These are phyloP conservation scores for Xylocampa areola DNA, from an alignment of 2,888 invertebrate species.

Conservation along the genomic window DNA sequence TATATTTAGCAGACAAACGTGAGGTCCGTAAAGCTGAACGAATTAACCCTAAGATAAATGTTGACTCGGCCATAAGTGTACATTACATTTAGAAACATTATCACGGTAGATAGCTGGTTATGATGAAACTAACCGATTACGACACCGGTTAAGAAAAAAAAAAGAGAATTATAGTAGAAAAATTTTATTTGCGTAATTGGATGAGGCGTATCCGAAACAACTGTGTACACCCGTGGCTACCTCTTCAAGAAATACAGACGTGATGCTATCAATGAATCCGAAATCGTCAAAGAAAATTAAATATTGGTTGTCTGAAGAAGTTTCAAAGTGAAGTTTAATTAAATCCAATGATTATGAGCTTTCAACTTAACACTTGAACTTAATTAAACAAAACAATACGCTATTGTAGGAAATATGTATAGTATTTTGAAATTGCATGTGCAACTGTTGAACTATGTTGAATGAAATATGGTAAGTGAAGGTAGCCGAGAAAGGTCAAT, in stretches of 20 bases:
- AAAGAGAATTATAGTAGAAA: background rate
- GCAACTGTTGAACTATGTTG: constrained; percentile 13
- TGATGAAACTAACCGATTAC: background rate
- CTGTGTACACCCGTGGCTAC: too few species aligned
- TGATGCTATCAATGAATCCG: too few species aligned
- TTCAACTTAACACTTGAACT: constrained; percentile 1
- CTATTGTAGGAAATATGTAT: background rate
- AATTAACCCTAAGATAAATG: constrained; percentile 23
- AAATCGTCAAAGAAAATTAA: too few species aligned
- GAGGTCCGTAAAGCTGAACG: background rate
- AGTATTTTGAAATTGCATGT: constrained; percentile 14
- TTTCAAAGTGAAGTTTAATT: too few species aligned
- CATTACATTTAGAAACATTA: constrained; percentile 1
- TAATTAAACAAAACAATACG: constrained; percentile 1
- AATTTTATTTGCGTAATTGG: background rate
- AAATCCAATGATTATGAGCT: background rate
- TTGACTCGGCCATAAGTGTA: constrained; percentile 3
- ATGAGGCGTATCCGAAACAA: background rate
- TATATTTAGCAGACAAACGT: constrained; percentile 7
- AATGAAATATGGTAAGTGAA: constrained; percentile 27
- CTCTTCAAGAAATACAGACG: too few species aligned
- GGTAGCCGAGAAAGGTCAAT: constrained; percentile 60
- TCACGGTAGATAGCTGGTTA: background rate
- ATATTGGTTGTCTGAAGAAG: too few species aligned
- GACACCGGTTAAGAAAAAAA: background rate